Evolutionary conservation across 2,113 vertebrate genomes (phyloP), one percentile per base, ranked within the genome.

Genomic region (Leucopsar rothschildi): DNA sequence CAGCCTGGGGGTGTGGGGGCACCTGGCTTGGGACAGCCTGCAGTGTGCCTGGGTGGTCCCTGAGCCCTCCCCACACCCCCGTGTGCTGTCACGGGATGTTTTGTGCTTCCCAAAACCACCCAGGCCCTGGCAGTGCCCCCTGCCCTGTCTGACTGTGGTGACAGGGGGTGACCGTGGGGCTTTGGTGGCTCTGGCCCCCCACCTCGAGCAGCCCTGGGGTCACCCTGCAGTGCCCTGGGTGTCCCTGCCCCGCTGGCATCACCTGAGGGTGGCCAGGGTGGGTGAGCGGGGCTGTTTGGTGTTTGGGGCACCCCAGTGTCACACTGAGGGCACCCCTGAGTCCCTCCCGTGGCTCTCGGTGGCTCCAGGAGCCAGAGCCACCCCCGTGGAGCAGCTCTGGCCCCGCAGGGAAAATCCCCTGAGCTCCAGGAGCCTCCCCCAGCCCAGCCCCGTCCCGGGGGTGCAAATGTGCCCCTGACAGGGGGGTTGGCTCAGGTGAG

Each of bases 231-330:
- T 3, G 33, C 16, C 53, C 59, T 1, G 1, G 63, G 16, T 29
- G 64, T 56, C 29, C 20, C 68, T 2, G 5, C 61, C n/a, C 3
- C 1, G 16, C 50, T 33, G 78, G 35, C 27, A 39, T 9, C 2
- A 7, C 39, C 16, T 5, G 2, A 25, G 35, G 31, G 11, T 52
- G 27, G 47, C 33, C 8, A 3, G 6, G 13, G n/a, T 31, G 68
- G 56, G 56, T 0, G 2, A 4, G 31, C 47, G 9, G 1, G 15
- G 52, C 31, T 3, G 1, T 35, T 45, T 19, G 35, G 9, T 1
- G 3, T 63, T 52, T 23, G 61, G 17, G 4, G 15, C 9, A 2
- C 90, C 21, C 1, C 5, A 9, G 22, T 1, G 6, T 8, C 33
- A 44, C 70, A 31, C 1, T 4, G 11, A 6, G 7, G 11, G 31